Evolutionary conservation across 1,140 invertebrate species (phyloP), one percentile per base, ranked within the genome.

Genomic region (Cephus cinctus): DNA sequence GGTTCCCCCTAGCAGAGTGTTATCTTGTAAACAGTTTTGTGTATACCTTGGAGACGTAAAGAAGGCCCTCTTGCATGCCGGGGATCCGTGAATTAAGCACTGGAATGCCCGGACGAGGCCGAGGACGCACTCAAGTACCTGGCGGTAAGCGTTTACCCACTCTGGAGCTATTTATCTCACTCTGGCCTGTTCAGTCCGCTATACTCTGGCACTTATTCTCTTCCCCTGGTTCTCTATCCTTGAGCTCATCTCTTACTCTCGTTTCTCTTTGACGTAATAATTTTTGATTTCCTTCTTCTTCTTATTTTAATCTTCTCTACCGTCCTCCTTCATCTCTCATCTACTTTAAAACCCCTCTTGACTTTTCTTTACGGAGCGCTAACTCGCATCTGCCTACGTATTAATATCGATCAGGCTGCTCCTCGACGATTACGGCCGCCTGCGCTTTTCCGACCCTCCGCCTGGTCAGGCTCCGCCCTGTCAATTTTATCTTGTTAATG

Each of bases 401-500:
- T 42, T 42, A 42, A 42, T 42, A 42, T 42, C 19, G 18, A 22
- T 42, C 40, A 12, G 40, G 25, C 6, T n/a, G 6, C n/a, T n/a
- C 6, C 25, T 8, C 25, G 25, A n/a, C 25, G 25, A n/a, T 8
- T 6, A n/a, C 25, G 25, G 25, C 25, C 8, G 22, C 5, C 9
- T 25, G 9, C 16, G 11, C 20, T 20, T 16, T 22, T 11, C 40
- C 19, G 18, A 4, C 40, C 5, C 12, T 15, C 11, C 11, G 27
- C 9, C 42, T 34, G 20, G 12, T 30, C 25, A 48, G 46, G 38
- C 46, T 48, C 46, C 46, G 46, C 54, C 50, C 54, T 56, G 43
- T 56, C 54, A 56, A 56, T 56, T 56, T 56, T 56, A 53, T 47
- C 54, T 56, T 40, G 54, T 56, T 56, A 56, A 56, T 56, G 32